Evolutionary conservation across 92 coral and sea anemone genomes (phyloP).

Genomic region (Virgularia gustaviana): DNA sequence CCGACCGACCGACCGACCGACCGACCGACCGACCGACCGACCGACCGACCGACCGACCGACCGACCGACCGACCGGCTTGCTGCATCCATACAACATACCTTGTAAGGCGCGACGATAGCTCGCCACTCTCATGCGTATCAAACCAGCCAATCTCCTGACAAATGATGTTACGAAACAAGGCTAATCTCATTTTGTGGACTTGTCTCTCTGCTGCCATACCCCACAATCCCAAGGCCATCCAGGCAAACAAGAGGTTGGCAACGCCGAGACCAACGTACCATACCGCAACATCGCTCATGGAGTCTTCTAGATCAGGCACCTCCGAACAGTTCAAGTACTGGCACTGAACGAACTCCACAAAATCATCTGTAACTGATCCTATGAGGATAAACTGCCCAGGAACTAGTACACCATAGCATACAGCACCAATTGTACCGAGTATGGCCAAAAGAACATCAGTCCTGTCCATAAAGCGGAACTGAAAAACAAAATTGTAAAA

Average conservation of each 20-base stretch:
- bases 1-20: no score
- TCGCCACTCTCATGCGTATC: slow-evolving; percentile 79
- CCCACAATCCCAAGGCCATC: slow-evolving; percentile 70
- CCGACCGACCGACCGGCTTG: no score
- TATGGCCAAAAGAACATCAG: slow-evolving; percentile 59
- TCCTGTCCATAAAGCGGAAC: slow-evolving; percentile 65
- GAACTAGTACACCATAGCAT: slow-evolving; percentile 71
- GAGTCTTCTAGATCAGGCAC: slow-evolving; percentile 53
- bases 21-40: no score
- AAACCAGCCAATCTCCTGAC: slow-evolving; percentile 98
- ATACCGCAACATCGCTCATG: slow-evolving; percentile 64
- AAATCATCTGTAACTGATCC: slow-evolving; percentile 67
- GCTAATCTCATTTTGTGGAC: slow-evolving; percentile 71
- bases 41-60: no score
- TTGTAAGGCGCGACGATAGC: slow-evolving; percentile 74
- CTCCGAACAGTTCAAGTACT: slow-evolving; percentile 2
- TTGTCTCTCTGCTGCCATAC: slow-evolving; percentile 73
- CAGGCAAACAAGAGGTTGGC: slow-evolving; percentile 64
- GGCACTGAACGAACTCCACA: slow-evolving; percentile 39
- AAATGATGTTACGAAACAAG: slow-evolving; percentile 68
- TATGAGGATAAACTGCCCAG: slow-evolving; percentile 78
- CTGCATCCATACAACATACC: slow-evolving; percentile 49
- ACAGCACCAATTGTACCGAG: slow-evolving; percentile 70
- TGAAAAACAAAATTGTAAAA: slow-evolving; percentile 40
- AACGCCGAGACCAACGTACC: slow-evolving; percentile 72